phyloP scores from a whole-genome alignment of 2,888 invertebrate species.

The Drosophila nr. perissopoda region DNA sequence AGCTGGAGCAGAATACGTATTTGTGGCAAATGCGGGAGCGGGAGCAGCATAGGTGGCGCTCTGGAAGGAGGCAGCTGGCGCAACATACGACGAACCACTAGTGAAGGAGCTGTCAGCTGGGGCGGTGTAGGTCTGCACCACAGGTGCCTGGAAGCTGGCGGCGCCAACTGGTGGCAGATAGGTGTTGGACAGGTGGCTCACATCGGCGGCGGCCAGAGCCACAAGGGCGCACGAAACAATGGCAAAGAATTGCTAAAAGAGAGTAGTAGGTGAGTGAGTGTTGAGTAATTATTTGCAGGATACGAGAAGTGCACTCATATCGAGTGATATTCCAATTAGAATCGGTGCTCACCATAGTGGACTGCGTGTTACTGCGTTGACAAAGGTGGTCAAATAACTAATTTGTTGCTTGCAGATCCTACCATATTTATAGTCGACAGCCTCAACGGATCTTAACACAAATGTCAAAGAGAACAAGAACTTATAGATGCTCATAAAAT shows the following conservation, averaged over 20 bases:
- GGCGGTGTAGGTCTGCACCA: conserved; percentile 7
- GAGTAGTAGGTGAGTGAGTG: neutral
- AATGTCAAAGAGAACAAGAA: conserved; percentile 69
- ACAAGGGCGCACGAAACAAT: conserved; percentile 63
- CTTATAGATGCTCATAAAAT: conserved; percentile 51
- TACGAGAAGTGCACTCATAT: neutral
- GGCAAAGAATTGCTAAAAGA: conserved; percentile 58
- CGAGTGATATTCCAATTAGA: neutral
- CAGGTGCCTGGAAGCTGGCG: conserved; percentile 20
- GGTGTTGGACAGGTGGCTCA: conserved; percentile 63
- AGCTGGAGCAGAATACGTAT: conserved; percentile 34
- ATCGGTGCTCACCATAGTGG: conserved; percentile 61
- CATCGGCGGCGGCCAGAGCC: conserved; percentile 67
- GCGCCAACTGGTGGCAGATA: conserved; percentile 64
- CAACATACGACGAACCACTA: conserved; percentile 30
- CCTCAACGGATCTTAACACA: conserved; percentile 20
- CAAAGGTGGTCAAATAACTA: conserved; percentile 62
- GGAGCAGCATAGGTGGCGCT: conserved; percentile 17
- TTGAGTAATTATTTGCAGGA: neutral
- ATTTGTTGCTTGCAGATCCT: conserved; percentile 37
- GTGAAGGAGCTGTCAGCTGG: conserved; percentile 33
- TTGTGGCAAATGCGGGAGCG: neutral
- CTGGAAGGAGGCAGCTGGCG: conserved; percentile 27
- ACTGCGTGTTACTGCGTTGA: conserved; percentile 44
- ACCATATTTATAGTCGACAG: conserved; percentile 68